Evolutionary conservation across 2,113 vertebrate genomes (phyloP).

Genomic region (Dryoscopus gambensis): DNA sequence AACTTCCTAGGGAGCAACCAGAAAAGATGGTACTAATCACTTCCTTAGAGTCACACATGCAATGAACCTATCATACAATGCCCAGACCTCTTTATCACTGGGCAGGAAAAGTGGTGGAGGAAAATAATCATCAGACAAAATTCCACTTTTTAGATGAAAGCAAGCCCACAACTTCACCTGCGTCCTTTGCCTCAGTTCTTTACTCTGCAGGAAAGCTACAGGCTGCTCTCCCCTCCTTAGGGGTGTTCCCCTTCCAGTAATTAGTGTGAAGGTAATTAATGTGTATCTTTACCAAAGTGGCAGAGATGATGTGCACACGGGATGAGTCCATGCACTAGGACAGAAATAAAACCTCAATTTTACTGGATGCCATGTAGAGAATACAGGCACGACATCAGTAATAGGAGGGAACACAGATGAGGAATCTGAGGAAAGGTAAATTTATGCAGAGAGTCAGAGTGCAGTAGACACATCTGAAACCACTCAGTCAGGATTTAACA

Average conservation of each 20-base stretch:
- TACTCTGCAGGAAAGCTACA: background rate
- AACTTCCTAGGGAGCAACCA: background rate
- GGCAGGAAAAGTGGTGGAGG: background rate
- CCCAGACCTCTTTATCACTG: background rate
- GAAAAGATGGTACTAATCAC: background rate
- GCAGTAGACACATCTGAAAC: background rate
- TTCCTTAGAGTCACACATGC: background rate
- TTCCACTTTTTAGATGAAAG: background rate
- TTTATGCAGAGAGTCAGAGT: background rate
- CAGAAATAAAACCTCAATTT: rapidly evolving
- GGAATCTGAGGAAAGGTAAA: background rate
- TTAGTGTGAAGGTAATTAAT: background rate
- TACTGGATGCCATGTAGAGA: background rate
- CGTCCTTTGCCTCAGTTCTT: background rate
- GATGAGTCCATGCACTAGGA: background rate
- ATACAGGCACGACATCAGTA: background rate
- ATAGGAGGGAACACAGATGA: background rate
- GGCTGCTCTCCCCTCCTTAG: background rate
- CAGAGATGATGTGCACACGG: background rate
- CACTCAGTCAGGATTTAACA: background rate
- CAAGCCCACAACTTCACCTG: background rate
- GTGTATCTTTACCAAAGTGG: background rate
- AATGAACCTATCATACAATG: background rate
- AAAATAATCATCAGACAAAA: background rate
- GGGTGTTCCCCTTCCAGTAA: background rate